A percentile compares a stretch with the other conserved stretches of the same genome.
Evolutionary conservation across 2,797 vertebrate species (phyloP).

Genomic region (Champsocephalus esox): DNA sequence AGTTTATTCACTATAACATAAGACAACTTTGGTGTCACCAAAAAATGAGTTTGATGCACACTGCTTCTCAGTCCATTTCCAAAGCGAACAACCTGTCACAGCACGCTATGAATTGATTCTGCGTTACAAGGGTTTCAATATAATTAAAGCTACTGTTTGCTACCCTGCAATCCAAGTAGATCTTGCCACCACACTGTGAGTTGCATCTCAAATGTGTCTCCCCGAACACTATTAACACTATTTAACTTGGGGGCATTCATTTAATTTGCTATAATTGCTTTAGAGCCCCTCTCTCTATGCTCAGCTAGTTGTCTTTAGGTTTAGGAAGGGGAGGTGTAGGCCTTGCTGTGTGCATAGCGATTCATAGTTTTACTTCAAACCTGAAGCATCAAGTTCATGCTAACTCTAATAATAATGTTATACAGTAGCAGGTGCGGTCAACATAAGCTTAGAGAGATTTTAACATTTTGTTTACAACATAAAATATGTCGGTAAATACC

Average conservation of each 20-base stretch:
- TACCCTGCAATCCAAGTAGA: slow-evolving; percentile 76
- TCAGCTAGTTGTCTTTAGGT: slow-evolving; percentile 70
- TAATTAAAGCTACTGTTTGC: slow-evolving; percentile 79
- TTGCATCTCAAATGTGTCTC: slow-evolving; percentile 80
- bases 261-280: slow-evolving; percentile 83
- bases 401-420: slow-evolving; percentile 18
- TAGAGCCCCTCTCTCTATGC: slow-evolving; percentile 74
- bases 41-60: slow-evolving; percentile 57
- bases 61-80: slow-evolving; percentile 63
- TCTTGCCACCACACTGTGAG: slow-evolving; percentile 77
- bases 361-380: slow-evolving; percentile 37
- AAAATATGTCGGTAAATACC: too few species aligned
- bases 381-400: slow-evolving; percentile 20
- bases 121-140: slow-evolving; percentile 77
- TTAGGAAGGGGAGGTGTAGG: slow-evolving; percentile 29
- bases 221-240: slow-evolving; percentile 80
- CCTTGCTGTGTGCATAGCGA: slow-evolving; percentile 57
- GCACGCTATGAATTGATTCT: slow-evolving; percentile 75
- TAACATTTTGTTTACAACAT: too few species aligned
- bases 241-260: slow-evolving; percentile 82
- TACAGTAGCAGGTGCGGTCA: neutral
- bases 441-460: too few species aligned
- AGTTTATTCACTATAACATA: slow-evolving; percentile 46
- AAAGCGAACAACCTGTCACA: slow-evolving; percentile 73
- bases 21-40: slow-evolving; percentile 49